A percentile compares a stretch with the other conserved stretches of the same genome.
These are phyloP conservation scores for Orientallactaga sibirica DNA, from an alignment of 2,797 vertebrate species.

Conservation along the genomic window DNA sequence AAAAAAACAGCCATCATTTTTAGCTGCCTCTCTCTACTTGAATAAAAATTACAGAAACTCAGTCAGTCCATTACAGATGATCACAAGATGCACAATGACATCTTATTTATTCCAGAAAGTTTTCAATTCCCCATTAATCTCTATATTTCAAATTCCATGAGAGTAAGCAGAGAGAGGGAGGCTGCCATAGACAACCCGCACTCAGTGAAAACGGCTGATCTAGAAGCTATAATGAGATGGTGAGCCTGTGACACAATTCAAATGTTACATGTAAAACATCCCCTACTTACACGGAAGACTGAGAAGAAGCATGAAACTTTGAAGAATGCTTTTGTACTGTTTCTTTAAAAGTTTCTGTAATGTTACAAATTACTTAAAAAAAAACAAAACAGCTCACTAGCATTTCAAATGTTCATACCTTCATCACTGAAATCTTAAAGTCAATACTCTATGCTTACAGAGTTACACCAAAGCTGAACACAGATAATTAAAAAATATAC, in stretches of 20 bases:
- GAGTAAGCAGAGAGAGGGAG: neutral
- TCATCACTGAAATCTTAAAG: slow-evolving; percentile 8
- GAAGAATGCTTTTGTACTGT: neutral
- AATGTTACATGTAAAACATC: neutral
- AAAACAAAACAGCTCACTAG: slow-evolving; percentile 40
- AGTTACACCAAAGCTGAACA: neutral
- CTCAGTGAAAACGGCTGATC: neutral
- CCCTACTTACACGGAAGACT: neutral
- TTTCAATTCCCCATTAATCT: neutral
- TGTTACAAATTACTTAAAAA: neutral
- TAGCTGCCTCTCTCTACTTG: neutral
- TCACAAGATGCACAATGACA: neutral
- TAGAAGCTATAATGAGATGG: neutral
- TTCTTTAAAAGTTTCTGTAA: neutral
- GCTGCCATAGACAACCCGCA: neutral
- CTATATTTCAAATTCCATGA: slow-evolving; percentile 19
- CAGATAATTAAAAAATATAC: neutral
- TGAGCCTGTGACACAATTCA: neutral
- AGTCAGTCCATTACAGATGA: neutral
- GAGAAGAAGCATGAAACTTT: neutral
- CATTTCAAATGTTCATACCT: neutral
- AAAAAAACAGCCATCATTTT: neutral
- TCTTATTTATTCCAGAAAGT: neutral
- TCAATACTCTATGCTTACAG: neutral
- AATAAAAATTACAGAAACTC: neutral